Evolutionary conservation across 2,888 invertebrate genomes (phyloP).

Genomic region (Limnephilus marmoratus): DNA sequence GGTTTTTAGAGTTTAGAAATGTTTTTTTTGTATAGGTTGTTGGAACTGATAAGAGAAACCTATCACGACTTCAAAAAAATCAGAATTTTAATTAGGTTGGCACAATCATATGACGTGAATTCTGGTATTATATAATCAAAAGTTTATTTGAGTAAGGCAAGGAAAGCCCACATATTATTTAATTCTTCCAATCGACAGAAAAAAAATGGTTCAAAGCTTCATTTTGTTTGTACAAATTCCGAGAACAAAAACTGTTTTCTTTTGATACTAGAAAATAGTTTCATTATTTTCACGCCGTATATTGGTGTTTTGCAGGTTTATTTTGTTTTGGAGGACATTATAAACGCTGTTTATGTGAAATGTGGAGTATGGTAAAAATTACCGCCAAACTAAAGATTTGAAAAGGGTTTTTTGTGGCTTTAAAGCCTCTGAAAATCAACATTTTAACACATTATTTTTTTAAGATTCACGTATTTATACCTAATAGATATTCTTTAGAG

Average conservation of each 20-base stretch:
- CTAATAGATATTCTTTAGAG: too few species aligned
- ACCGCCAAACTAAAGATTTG: not conserved
- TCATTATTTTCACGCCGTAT: slow-evolving; percentile 12
- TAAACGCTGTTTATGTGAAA: slow-evolving; percentile 31
- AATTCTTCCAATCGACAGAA: too few species aligned
- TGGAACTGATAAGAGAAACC: too few species aligned
- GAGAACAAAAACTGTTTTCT: not conserved
- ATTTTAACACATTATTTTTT: too few species aligned
- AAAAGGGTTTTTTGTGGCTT: not conserved
- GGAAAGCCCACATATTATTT: too few species aligned
- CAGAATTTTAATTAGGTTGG: too few species aligned
- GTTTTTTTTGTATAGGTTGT: too few species aligned
- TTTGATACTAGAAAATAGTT: not conserved
- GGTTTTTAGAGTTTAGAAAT: not conserved
- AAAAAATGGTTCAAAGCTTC: too few species aligned
- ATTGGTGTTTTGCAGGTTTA: not conserved
- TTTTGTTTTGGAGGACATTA: slow-evolving; percentile 8
- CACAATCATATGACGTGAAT: too few species aligned
- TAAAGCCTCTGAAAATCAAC: not conserved
- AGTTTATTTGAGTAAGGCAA: too few species aligned
- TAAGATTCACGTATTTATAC: not conserved
- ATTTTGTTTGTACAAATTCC: not conserved
- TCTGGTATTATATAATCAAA: too few species aligned
- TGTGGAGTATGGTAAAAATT: not conserved
- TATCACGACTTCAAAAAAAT: too few species aligned